Evolutionary conservation across 2,113 vertebrate species (phyloP).

Genomic region (Steatornis caripensis): DNA sequence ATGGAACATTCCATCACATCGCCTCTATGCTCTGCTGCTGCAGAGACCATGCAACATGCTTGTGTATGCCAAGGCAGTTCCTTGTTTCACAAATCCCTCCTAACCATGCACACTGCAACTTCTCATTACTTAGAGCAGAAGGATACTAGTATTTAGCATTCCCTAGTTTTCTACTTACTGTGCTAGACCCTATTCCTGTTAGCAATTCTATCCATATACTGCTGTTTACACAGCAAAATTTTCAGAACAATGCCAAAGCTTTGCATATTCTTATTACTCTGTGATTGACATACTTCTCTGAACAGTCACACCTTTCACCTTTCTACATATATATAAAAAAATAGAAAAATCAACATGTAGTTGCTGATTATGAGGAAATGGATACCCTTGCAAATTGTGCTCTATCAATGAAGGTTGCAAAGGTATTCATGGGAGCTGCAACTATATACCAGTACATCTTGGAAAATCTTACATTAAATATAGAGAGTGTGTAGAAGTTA

Average conservation of each 20-base stretch:
- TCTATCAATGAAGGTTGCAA: not conserved
- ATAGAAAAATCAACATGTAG: not conserved
- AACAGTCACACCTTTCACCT: not conserved
- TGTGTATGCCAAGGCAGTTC: not conserved
- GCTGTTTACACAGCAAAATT: not conserved
- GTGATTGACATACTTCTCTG: not conserved
- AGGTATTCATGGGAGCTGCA: not conserved
- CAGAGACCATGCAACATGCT: not conserved
- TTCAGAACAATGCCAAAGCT: not conserved
- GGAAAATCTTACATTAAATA: not conserved
- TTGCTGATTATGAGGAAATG: not conserved
- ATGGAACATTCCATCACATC: not conserved
- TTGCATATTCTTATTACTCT: not conserved
- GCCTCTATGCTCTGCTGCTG: accelerated
- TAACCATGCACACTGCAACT: not conserved
- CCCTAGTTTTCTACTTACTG: not conserved
- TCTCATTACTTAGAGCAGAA: not conserved
- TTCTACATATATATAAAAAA: not conserved
- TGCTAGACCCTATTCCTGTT: not conserved
- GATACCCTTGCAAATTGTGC: not conserved
- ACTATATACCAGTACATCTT: not conserved
- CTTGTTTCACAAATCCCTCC: not conserved
- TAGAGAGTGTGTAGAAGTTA: not conserved
- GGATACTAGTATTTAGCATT: not conserved
- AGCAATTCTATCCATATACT: not conserved